These are phyloP conservation scores for Falco berigora DNA, from an alignment of 2,797 vertebrate genomes.

Conservation along the genomic window DNA sequence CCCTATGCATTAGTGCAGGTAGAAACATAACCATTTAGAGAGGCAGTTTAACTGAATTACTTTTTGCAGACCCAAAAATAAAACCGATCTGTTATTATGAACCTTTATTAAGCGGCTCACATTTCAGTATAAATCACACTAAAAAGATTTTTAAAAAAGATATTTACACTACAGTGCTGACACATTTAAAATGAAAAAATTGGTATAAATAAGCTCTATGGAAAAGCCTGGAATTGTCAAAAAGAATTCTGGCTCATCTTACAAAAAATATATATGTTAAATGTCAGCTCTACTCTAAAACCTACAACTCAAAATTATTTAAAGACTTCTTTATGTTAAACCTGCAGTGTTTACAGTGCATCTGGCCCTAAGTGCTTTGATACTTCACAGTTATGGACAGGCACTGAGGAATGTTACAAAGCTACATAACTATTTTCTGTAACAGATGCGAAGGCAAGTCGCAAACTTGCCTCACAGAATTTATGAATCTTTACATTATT, in stretches of 20 bases:
- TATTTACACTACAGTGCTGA: slow-evolving; percentile 99
- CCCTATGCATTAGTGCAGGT: slow-evolving; percentile 40
- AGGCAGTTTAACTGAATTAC: slow-evolving; percentile 66
- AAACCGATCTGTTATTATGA: slow-evolving; percentile 82
- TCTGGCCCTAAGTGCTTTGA: slow-evolving; percentile 87
- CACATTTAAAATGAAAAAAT: slow-evolving; percentile 87
- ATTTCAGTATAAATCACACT: slow-evolving; percentile 99
- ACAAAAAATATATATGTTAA: slow-evolving; percentile 90
- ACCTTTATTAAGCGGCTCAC: slow-evolving; percentile 97
- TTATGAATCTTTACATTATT: slow-evolving; percentile 82
- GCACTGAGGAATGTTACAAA: slow-evolving; percentile 91
- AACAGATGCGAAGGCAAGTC: slow-evolving; percentile 76
- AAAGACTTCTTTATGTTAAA: slow-evolving; percentile 83
- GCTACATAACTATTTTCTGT: slow-evolving; percentile 83
- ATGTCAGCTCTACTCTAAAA: slow-evolving; percentile 89
- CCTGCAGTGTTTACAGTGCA: slow-evolving; percentile 83
- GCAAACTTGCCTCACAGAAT: slow-evolving; percentile 72
- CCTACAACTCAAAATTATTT: slow-evolving; percentile 82
- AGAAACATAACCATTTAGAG: slow-evolving; percentile 61
- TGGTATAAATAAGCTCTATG: slow-evolving; percentile 94
- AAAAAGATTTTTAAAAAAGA: slow-evolving; percentile 86
- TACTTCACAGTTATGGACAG: slow-evolving; percentile 88
- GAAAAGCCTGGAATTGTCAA: slow-evolving; percentile 87
- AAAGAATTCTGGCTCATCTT: slow-evolving; percentile 90
- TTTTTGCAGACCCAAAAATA: slow-evolving; percentile 72